A percentile compares a stretch with the other conserved stretches of the same genome.
Evolutionary conservation across 1,140 invertebrate genomes (phyloP).

Genomic region (Eubasilissa regina): DNA sequence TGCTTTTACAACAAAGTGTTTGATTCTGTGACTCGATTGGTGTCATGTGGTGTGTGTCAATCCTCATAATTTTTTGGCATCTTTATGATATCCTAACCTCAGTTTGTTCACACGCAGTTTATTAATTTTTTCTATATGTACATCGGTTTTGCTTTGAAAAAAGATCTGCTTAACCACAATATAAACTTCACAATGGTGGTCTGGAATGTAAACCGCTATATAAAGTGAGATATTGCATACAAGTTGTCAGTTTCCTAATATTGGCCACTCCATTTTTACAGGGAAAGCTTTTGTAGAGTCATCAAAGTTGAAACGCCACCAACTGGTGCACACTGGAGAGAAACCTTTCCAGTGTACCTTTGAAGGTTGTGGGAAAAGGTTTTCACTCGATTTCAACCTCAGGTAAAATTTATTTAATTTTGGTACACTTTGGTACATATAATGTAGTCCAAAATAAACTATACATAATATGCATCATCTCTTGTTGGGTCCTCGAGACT

Average conservation of each 20-base stretch:
- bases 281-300: constrained; percentile 97
- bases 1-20: too few species aligned
- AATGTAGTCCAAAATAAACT: too few species aligned
- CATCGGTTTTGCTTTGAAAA: background rate
- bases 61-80: too few species aligned
- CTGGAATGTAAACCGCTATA: background rate
- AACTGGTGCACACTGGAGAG: constrained; percentile 95
- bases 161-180: background rate
- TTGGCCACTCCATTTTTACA: constrained; percentile 50
- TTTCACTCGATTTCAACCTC: constrained; percentile 96
- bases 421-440: too few species aligned
- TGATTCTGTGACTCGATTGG: too few species aligned
- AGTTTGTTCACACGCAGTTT: too few species aligned
- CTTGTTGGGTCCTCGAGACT: too few species aligned
- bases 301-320: constrained; percentile 96
- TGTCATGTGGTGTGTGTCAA: too few species aligned
- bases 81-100: too few species aligned
- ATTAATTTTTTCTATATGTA: too few species aligned
- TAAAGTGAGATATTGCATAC: background rate
- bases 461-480: too few species aligned
- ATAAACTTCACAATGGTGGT: background rate
- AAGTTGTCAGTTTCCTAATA: background rate
- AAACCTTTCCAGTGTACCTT: constrained; percentile 99
- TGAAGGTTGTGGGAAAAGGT: constrained; percentile 97
- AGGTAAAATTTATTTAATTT: constrained; percentile 67